A percentile compares a stretch with the other conserved stretches of the same genome.
These are phyloP conservation scores for Drosophila mayaguana DNA, from an alignment of 2,888 invertebrate species.

Conservation along the genomic window DNA sequence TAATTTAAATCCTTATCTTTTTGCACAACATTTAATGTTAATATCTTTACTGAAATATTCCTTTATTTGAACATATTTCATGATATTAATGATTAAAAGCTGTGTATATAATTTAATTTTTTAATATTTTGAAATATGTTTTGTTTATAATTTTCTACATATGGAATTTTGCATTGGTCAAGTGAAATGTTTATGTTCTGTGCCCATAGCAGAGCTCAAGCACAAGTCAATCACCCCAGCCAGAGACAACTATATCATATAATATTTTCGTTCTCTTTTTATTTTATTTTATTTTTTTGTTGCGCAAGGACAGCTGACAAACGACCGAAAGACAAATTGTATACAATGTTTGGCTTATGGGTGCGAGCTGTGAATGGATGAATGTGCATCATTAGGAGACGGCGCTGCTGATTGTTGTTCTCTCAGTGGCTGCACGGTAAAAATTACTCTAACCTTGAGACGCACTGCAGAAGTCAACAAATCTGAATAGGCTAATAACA, in stretches of 20 bases:
- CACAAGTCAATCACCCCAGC: slow-evolving; percentile 47
- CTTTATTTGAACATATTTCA: no score
- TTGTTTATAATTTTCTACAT: neutral
- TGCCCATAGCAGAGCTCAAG: slow-evolving; percentile 34
- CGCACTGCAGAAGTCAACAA: slow-evolving; percentile 21
- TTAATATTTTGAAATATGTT: no score
- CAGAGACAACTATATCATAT: slow-evolving; percentile 7
- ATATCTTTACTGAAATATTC: no score
- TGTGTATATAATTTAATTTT: no score
- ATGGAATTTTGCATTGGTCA: neutral
- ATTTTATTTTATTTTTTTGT: neutral
- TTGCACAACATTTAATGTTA: no score
- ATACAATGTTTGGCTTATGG: slow-evolving; percentile 59
- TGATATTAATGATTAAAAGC: no score
- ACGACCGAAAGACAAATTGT: slow-evolving; percentile 36
- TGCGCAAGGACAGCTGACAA: slow-evolving; percentile 29
- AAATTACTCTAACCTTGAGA: slow-evolving; percentile 51
- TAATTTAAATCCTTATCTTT: no score
- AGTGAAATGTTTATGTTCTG: slow-evolving; percentile 52
- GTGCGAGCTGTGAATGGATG: slow-evolving; percentile 50
- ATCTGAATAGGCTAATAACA: neutral
- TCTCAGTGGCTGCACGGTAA: slow-evolving; percentile 9
- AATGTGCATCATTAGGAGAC: slow-evolving; percentile 58
- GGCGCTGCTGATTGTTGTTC: slow-evolving; percentile 17
- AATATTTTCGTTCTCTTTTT: slow-evolving; percentile 7